phyloP scores from a whole-genome alignment of 2,888 invertebrate genomes.

The Linnaemya vulpina region DNA sequence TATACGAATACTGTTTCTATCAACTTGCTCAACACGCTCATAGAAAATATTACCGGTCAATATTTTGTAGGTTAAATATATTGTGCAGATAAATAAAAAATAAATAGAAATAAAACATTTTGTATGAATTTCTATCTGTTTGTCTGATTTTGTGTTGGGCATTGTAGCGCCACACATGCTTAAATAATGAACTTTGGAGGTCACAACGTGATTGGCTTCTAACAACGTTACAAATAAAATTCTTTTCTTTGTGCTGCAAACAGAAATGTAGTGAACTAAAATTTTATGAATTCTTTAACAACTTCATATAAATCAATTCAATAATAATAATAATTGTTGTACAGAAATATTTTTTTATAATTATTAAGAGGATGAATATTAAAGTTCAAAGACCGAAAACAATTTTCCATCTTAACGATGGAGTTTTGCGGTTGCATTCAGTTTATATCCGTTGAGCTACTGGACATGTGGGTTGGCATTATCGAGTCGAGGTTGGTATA shows the following conservation, averaged over 20 bases:
- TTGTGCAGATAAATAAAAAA: slow-evolving; percentile 30
- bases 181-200: slow-evolving; percentile 70
- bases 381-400: no score
- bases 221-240: slow-evolving; percentile 49
- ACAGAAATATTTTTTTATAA: no score
- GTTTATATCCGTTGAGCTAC: no score
- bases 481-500: no score
- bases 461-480: no score
- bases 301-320: slow-evolving; percentile 52
- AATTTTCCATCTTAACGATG: no score
- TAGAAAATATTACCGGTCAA: slow-evolving; percentile 55
- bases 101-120: background rate
- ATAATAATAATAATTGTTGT: slow-evolving; percentile 7
- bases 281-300: slow-evolving; percentile 58
- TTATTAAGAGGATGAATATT: background rate
- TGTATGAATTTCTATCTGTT: slow-evolving; percentile 4
- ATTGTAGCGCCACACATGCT: slow-evolving; percentile 70
- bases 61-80: slow-evolving; percentile 60
- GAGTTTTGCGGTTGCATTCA: no score
- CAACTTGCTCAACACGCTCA: background rate
- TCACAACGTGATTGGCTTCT: slow-evolving; percentile 73
- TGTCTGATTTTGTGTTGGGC: slow-evolving; percentile 24
- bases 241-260: slow-evolving; percentile 5
- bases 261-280: slow-evolving; percentile 23
- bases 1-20: background rate